Percentiles rank a stretch among this genome's conserved stretches.
Evolutionary conservation across 2,797 vertebrate genomes (phyloP).

Genomic region (Falco biarmicus): DNA sequence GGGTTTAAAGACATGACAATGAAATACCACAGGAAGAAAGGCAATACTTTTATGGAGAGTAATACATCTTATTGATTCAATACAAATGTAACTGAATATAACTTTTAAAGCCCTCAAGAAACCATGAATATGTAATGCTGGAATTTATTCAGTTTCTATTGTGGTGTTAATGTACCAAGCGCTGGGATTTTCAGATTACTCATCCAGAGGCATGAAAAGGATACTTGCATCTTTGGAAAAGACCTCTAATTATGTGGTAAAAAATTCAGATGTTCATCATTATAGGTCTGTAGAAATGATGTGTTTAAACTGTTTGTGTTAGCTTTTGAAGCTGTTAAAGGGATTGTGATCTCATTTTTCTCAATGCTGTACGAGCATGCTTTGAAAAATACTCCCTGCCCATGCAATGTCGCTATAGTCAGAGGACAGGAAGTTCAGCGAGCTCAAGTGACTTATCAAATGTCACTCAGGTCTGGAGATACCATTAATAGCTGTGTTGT

Average conservation of each 20-base stretch:
- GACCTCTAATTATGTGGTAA: slow-evolving; percentile 5
- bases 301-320: not conserved
- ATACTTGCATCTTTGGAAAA: not conserved
- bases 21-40: not conserved
- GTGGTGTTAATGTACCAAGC: not conserved
- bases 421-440: not conserved
- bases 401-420: not conserved
- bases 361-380: not conserved
- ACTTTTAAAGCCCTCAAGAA: not conserved
- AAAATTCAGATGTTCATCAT: slow-evolving; percentile 15
- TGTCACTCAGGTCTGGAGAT: not conserved
- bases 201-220: not conserved
- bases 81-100: not conserved
- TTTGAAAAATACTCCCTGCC: not conserved
- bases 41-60: not conserved
- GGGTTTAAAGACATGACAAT: not conserved
- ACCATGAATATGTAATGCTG: not conserved
- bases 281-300: not conserved
- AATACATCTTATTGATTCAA: not conserved
- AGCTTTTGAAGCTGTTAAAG: not conserved
- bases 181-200: slow-evolving; percentile 8
- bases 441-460: not conserved
- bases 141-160: not conserved
- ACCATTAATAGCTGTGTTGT: not conserved
- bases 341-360: not conserved